Percentiles rank a stretch among this genome's conserved stretches.
phyloP scores from a whole-genome alignment of 1,140 invertebrate species.

The Drosophila sucinea region DNA sequence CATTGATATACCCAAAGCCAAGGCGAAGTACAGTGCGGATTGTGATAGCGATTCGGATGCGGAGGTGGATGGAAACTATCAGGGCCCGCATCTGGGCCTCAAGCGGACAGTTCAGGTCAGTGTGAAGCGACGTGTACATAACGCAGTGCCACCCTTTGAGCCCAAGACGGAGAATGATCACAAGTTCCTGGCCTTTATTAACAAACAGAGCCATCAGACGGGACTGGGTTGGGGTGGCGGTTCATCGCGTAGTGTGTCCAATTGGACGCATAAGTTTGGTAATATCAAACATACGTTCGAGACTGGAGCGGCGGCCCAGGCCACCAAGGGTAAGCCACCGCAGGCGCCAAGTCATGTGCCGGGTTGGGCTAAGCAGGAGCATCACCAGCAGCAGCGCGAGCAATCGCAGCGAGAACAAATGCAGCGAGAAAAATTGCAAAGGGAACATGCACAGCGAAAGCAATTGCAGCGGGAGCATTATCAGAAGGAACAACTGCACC shows the following conservation, averaged over 20 bases:
- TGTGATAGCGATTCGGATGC: conserved; percentile 74
- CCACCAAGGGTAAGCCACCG: conserved; percentile 70
- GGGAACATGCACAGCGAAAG: conserved; percentile 24
- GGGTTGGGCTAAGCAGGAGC: conserved; percentile 84
- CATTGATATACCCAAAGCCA: conserved; percentile 91
- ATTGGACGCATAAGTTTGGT: conserved; percentile 92
- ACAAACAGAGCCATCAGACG: conserved; percentile 87
- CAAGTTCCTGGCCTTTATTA: conserved; percentile 92
- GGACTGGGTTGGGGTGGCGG: conserved; percentile 75
- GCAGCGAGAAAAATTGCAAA: conserved; percentile 43
- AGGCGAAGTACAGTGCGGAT: conserved; percentile 62
- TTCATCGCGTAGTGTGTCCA: conserved; percentile 81
- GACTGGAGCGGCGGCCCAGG: conserved; percentile 62
- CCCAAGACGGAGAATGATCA: conserved; percentile 93
- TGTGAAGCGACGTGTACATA: conserved; percentile 80
- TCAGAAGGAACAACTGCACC: conserved; percentile 35
- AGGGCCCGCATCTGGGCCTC: conserved; percentile 82
- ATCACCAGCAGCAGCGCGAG: conserved; percentile 35
- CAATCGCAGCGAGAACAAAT: conserved; percentile 39
- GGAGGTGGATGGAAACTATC: conserved; percentile 62
- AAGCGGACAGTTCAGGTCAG: conserved; percentile 86
- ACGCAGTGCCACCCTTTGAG: conserved; percentile 87
- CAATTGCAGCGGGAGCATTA: conserved; percentile 33
- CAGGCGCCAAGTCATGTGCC: conserved; percentile 51
- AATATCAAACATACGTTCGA: conserved; percentile 94